Conservation (phyloP, 2,113 vertebrate species). For the Mellivora capensis region DNA sequence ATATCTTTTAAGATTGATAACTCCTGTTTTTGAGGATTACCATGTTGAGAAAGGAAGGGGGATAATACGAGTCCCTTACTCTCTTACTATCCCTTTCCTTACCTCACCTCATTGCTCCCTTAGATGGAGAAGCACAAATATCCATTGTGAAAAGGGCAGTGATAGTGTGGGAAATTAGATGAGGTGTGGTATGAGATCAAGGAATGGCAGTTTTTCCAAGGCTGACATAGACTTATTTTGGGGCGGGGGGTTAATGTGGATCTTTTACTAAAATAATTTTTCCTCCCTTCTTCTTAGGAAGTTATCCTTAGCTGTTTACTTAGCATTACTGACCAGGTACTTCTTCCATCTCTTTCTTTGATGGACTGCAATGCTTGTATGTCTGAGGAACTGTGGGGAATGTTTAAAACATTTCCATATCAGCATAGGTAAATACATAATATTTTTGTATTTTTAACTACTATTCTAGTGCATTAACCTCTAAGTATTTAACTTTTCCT, state of each 20-base stretch:
- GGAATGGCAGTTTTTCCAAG: background rate
- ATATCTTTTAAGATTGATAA: slow-evolving; percentile 8
- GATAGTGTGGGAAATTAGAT: background rate
- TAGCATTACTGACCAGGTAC: slow-evolving; percentile 91
- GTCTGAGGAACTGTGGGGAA: slow-evolving; percentile 96
- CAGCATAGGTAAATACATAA: slow-evolving; percentile 89
- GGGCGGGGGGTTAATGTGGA: background rate
- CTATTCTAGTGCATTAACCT: background rate
- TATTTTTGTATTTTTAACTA: slow-evolving; percentile 28
- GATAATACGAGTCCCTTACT: slow-evolving; percentile 10
- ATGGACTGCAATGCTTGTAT: slow-evolving; percentile 97
- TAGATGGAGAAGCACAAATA: slow-evolving; percentile 27
- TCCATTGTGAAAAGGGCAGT: background rate
- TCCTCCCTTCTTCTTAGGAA: slow-evolving; percentile 81
- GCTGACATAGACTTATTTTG: slow-evolving; percentile 21
- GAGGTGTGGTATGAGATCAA: background rate
- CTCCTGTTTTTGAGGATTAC: background rate
- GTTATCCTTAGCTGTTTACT: slow-evolving; percentile 90
- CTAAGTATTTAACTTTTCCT: slow-evolving; percentile 17
- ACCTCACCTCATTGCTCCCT: background rate
- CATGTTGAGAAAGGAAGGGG: background rate
- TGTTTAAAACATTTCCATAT: slow-evolving; percentile 96
- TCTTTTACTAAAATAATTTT: slow-evolving; percentile 58
- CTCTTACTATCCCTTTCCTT: background rate
- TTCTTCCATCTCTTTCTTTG: slow-evolving; percentile 90